Evolutionary conservation across 2,888 invertebrate species (phyloP).

Genomic region (Glaucopsyche alexis): DNA sequence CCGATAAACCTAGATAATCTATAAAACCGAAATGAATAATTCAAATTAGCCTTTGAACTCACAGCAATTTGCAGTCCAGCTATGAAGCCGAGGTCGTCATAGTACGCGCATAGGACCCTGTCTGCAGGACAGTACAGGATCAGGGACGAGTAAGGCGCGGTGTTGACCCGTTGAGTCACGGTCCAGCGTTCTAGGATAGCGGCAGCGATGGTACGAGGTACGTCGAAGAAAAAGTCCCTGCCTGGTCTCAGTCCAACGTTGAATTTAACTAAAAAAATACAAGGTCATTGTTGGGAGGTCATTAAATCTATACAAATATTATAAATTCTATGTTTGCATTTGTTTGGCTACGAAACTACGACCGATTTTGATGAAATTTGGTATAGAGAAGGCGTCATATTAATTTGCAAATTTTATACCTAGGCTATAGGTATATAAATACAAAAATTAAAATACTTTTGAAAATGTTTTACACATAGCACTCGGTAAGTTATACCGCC

Average conservation of each 20-base stretch:
- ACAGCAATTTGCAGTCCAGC: conserved; percentile 60
- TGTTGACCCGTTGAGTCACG: conserved; percentile 40
- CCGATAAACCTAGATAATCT: too few species aligned
- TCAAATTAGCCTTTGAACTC: conserved; percentile 40
- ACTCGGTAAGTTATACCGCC: too few species aligned
- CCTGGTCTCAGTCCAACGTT: conserved; percentile 39
- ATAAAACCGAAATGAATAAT: too few species aligned
- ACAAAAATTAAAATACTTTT: too few species aligned
- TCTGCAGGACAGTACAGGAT: conserved; percentile 51
- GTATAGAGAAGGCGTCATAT: too few species aligned
- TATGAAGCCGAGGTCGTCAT: conserved; percentile 49
- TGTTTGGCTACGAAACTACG: too few species aligned
- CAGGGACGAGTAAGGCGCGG: conserved; percentile 44
- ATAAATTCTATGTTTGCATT: too few species aligned
- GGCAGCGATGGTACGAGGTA: conserved; percentile 44
- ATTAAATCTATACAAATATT: too few species aligned
- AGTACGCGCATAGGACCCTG: conserved; percentile 51
- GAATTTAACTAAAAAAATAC: conserved; percentile 41
- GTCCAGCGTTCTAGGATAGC: conserved; percentile 47
- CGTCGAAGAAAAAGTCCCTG: conserved; percentile 46
- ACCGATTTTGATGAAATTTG: too few species aligned
- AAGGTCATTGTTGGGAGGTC: background rate
- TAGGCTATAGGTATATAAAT: too few species aligned
- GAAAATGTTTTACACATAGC: too few species aligned
- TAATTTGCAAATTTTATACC: too few species aligned